phyloP scores from a whole-genome alignment of 2,113 vertebrate genomes.

The Pluvianellus socialis region DNA sequence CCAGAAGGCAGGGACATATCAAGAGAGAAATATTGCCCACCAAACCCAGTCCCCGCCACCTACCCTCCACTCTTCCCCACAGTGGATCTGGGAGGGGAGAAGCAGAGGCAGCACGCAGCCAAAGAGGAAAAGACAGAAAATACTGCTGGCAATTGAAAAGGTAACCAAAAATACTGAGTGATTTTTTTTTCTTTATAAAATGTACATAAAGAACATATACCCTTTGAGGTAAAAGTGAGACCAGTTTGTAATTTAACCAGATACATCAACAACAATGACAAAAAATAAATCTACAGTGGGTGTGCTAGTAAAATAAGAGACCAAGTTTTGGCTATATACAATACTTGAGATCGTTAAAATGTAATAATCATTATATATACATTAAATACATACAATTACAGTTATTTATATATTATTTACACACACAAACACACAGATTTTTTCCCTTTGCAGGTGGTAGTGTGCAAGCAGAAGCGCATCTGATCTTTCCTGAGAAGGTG shows the following conservation, averaged over 20 bases:
- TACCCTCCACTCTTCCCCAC: background rate
- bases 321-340: slow-evolving; percentile 7
- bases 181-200: slow-evolving; percentile 46
- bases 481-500: slow-evolving; percentile 40
- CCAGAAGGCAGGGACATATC: background rate
- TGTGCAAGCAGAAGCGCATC: background rate
- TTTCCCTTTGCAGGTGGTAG: background rate
- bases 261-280: slow-evolving; percentile 19
- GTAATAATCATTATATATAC: slow-evolving; percentile 17
- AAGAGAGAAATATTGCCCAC: fast-evolving
- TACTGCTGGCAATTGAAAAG: background rate
- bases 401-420: slow-evolving; percentile 51
- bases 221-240: slow-evolving; percentile 53
- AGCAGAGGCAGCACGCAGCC: background rate
- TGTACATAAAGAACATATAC: slow-evolving; percentile 47
- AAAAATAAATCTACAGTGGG: background rate
- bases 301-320: slow-evolving; percentile 29
- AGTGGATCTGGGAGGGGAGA: fast-evolving
- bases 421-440: background rate
- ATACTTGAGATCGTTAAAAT: background rate
- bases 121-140: background rate
- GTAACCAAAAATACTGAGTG: background rate
- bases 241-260: slow-evolving; percentile 26
- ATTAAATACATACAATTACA: slow-evolving; percentile 47
- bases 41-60: background rate